Conservation (phyloP, 2,113 vertebrate genomes). For the Cephalophus harveyi region DNA sequence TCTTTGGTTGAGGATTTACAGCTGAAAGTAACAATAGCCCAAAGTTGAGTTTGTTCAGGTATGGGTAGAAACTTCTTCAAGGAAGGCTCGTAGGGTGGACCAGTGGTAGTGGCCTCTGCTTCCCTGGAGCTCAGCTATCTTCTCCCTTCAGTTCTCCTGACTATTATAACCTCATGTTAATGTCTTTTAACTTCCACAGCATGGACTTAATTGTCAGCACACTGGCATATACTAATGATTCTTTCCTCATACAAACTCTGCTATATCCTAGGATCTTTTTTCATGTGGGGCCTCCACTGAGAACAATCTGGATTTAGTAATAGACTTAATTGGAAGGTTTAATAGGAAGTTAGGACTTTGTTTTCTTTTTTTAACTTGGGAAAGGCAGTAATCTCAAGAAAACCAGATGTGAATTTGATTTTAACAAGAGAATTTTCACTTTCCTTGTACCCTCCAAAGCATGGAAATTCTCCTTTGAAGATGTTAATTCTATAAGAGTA, state of each 20-base stretch:
- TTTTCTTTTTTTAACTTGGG: conserved; percentile 14
- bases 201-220: not conserved
- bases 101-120: not conserved
- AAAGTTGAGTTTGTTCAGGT: not conserved
- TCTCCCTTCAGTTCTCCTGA: not conserved
- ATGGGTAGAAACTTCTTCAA: not conserved
- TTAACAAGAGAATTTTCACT: conserved; percentile 34
- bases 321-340: conserved; percentile 28
- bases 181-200: not conserved
- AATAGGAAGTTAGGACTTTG: conserved; percentile 4
- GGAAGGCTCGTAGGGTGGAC: not conserved
- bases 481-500: not conserved
- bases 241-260: not conserved
- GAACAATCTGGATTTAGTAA: conserved; percentile 35
- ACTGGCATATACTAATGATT: not conserved
- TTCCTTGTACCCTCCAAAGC: not conserved
- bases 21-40: not conserved
- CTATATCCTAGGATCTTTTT: not conserved
- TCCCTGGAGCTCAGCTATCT: not conserved
- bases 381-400: conserved; percentile 28
- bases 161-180: not conserved
- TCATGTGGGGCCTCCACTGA: not conserved
- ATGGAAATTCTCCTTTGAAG: not conserved
- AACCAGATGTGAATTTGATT: conserved; percentile 9
- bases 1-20: not conserved